Conservation (phyloP, 2,797 vertebrate genomes). For the Schizopygopsis pylzovi region DNA sequence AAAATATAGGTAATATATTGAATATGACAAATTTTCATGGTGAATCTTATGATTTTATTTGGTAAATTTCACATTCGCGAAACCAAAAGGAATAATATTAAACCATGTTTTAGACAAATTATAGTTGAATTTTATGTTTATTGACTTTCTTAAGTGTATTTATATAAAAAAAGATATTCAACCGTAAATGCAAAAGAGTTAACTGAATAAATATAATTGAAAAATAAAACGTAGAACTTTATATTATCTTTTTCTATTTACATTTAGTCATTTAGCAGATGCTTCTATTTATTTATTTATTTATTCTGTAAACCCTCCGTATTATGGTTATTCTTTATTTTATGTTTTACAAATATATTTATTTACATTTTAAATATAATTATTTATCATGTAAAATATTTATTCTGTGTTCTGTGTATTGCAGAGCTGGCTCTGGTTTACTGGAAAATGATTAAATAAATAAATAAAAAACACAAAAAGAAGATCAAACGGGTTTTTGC, state of each 20-base stretch:
- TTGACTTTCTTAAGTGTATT: background rate
- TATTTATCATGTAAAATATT: no score
- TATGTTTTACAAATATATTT: background rate
- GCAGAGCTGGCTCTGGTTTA: no score
- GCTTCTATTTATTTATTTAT: background rate
- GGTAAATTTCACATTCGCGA: background rate
- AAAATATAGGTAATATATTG: background rate
- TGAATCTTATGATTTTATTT: background rate
- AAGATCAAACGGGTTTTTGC: background rate
- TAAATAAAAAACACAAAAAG: background rate
- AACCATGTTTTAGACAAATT: background rate
- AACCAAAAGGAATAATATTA: background rate
- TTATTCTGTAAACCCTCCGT: background rate
- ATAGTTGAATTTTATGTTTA: background rate
- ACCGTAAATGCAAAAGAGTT: background rate
- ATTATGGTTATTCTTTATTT: background rate
- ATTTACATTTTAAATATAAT: no score
- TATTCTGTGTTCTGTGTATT: background rate
- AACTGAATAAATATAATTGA: background rate
- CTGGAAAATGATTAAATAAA: no score
- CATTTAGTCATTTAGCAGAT: no score
- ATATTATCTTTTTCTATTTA: background rate
- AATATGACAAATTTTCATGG: background rate
- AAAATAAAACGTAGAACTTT: background rate
- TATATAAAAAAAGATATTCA: no score